phyloP scores from a whole-genome alignment of 1,140 invertebrate species.

The Anoplophora glabripennis region DNA sequence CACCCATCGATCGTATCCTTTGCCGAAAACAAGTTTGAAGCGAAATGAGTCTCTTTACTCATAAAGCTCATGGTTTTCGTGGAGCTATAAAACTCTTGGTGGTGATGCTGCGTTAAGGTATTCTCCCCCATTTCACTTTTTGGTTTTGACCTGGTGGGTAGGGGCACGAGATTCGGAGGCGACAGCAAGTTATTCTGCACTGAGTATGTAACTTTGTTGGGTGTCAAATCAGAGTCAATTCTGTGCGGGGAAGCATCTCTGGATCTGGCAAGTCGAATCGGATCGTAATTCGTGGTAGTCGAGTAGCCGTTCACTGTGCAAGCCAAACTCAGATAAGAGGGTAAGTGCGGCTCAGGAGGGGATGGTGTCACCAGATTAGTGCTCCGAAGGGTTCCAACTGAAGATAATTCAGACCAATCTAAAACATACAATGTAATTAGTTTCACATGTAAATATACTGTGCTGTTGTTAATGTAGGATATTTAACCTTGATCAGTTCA shows the following conservation, averaged over 20 bases:
- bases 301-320: slow-evolving; percentile 89
- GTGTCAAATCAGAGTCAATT: slow-evolving; percentile 44
- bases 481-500: slow-evolving; percentile 22
- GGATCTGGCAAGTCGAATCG: slow-evolving; percentile 62
- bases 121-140: slow-evolving; percentile 37
- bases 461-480: slow-evolving; percentile 9
- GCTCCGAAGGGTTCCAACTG: slow-evolving; percentile 42
- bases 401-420: slow-evolving; percentile 45
- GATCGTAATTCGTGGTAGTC: slow-evolving; percentile 78
- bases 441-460: neutral
- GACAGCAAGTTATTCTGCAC: slow-evolving; percentile 43
- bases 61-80: slow-evolving; percentile 31
- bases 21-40: slow-evolving; percentile 16
- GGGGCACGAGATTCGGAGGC: slow-evolving; percentile 46
- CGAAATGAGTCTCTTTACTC: slow-evolving; percentile 28
- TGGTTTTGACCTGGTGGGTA: slow-evolving; percentile 29
- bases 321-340: slow-evolving; percentile 82
- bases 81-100: slow-evolving; percentile 25
- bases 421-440: slow-evolving; percentile 15
- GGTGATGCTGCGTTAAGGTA: slow-evolving; percentile 29
- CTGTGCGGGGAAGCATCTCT: slow-evolving; percentile 66
- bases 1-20: slow-evolving; percentile 40
- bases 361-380: slow-evolving; percentile 31
- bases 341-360: slow-evolving; percentile 45
- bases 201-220: slow-evolving; percentile 25